Base-by-base conservation (phyloP, 2,888 invertebrate species). In the Alitta virens region DNA sequence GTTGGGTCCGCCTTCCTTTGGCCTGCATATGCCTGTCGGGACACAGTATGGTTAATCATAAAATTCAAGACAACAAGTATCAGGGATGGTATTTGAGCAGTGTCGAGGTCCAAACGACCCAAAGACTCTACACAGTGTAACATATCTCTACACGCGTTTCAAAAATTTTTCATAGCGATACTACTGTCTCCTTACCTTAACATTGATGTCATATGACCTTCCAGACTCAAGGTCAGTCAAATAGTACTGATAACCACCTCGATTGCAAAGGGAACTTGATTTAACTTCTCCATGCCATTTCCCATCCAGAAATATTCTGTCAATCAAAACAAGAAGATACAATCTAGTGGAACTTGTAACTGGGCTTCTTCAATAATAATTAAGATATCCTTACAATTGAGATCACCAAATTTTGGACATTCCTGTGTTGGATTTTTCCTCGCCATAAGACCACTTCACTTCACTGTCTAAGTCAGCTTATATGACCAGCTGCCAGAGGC, bases 171-270 rank as follows among this genome's bases (percentile, higher is more conserved):
- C n/a, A 21, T 18, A 40, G 40, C 40, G 16, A 16, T 40, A 16
- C 12, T 40, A 9, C 16, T 9, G 52, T 21, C 12, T 18, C 26
- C 55, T 62, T 52, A 77, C 77, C 77, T 75, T 78, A 62, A 81
- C 78, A 64, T 68, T 72, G 64, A 82, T 73, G 58, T 81, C 80
- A 65, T 78, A 78, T 46, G 74, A 70, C 63, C 77, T 75, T 43
- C 78, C 79, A 2, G 79, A 72, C 21, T 71, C 68, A 14, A 82
- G 74, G 68, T 77, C 76, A 49, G 72, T 77, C 57, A 82, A 68
- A 56, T 73, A 74, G 67, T 77, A 81, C 68, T 80, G 80, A 71
- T 82, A 81, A 27, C 80, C 80, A 62, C 75, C 74, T 54, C 74
- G 73, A 70, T 80, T 76, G 51, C 74, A 69, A 18, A 74, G 61